These are phyloP conservation scores for Scelioninae gen. 2 DNA, from an alignment of 2,888 invertebrate genomes.

Conservation along the genomic window DNA sequence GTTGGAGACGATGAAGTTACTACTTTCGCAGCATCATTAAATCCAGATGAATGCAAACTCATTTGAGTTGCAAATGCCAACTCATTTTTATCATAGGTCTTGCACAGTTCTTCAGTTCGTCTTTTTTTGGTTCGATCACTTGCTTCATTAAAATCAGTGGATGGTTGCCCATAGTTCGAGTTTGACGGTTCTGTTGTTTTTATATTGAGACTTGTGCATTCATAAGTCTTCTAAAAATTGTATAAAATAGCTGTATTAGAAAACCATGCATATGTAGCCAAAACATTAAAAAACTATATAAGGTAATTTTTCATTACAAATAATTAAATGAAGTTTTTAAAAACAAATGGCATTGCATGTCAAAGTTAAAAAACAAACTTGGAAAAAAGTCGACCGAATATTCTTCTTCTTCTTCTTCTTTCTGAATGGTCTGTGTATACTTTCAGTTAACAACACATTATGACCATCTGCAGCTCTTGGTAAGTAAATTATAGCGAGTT, in stretches of 20 bases:
- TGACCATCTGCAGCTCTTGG: no score
- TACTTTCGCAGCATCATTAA: conserved; percentile 24
- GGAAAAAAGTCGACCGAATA: no score
- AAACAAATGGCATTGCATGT: neutral
- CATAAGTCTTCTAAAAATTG: neutral
- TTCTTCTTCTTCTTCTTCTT: no score
- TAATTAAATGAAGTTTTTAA: neutral
- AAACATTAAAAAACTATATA: conserved; percentile 5
- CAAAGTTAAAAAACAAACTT: no score
- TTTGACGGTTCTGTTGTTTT: neutral
- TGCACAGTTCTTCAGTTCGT: conserved; percentile 1
- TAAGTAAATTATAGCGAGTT: no score
- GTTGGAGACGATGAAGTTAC: conserved; percentile 13
- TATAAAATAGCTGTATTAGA: neutral
- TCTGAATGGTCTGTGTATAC: no score
- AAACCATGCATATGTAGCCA: neutral
- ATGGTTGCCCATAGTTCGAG: conserved; percentile 18
- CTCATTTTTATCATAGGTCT: conserved; percentile 14
- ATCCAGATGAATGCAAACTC: conserved; percentile 30
- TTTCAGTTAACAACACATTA: no score
- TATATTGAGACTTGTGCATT: neutral
- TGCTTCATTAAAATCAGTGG: conserved; percentile 15
- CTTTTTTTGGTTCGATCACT: conserved; percentile 31
- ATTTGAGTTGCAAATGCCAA: conserved; percentile 38
- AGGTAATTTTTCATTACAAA: conserved; percentile 1